A percentile compares a stretch with the other conserved stretches of the same genome.
These are phyloP conservation scores for Neotoxoptera formosana DNA, from an alignment of 1,140 invertebrate species.

Conservation along the genomic window DNA sequence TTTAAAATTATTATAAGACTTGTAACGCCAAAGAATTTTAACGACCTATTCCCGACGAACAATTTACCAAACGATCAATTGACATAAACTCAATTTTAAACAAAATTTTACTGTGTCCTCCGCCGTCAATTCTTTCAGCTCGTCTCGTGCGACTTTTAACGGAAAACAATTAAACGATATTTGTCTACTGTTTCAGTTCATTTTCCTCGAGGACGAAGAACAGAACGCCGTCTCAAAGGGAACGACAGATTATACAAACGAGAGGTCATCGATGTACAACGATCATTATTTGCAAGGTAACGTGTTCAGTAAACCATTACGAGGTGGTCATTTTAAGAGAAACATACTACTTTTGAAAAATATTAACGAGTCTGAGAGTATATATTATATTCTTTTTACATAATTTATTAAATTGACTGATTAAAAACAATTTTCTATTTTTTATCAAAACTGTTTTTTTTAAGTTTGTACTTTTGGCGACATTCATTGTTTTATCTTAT, in stretches of 20 bases:
- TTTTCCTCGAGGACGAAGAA: constrained; percentile 31
- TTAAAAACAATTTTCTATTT: background rate
- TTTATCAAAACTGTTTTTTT: no score
- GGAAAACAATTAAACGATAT: background rate
- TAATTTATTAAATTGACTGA: no score
- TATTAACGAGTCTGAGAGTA: background rate
- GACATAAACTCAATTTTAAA: no score
- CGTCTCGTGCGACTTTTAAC: background rate
- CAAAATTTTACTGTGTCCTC: no score
- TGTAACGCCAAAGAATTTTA: background rate
- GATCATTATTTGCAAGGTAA: constrained; percentile 34
- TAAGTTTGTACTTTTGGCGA: no score
- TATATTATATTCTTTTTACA: no score
- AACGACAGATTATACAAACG: background rate
- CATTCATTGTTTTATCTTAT: no score
- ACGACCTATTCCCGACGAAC: no score
- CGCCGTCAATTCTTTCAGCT: no score
- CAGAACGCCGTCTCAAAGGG: background rate
- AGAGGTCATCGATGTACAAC: constrained; percentile 25
- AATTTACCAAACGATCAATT: no score
- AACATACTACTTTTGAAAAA: background rate
- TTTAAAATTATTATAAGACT: background rate
- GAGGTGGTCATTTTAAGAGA: background rate
- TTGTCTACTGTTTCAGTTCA: constrained; percentile 25
- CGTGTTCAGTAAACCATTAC: background rate